Evolutionary conservation across 2,797 vertebrate species (phyloP).

Genomic region (Halcyon badia): DNA sequence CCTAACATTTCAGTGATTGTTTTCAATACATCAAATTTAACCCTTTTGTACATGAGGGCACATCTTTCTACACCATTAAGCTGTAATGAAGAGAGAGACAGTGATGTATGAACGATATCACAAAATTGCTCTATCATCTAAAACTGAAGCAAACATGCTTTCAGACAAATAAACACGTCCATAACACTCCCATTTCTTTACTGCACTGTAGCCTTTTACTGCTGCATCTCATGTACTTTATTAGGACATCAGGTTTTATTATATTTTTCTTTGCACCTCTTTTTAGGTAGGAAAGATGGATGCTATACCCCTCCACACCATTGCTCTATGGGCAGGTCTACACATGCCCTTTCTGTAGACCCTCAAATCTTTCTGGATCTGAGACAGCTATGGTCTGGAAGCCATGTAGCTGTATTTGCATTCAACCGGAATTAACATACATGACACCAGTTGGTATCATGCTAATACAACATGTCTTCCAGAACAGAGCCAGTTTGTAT

Average conservation of each 20-base stretch:
- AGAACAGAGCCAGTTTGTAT: neutral
- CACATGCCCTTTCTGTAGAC: accelerated
- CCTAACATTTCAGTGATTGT: neutral
- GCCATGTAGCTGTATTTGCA: neutral
- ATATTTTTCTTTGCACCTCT: neutral
- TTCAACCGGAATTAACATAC: neutral
- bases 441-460: neutral
- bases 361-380: neutral
- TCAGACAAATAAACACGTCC: neutral
- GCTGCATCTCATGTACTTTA: neutral
- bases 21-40: neutral
- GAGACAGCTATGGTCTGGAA: neutral
- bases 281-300: neutral
- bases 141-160: neutral
- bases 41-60: neutral
- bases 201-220: neutral
- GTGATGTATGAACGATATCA: neutral
- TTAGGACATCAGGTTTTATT: neutral
- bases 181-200: neutral
- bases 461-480: neutral
- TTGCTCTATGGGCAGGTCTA: neutral
- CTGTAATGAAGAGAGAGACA: neutral
- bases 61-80: neutral
- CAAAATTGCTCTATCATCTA: neutral
- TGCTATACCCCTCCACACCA: neutral